phyloP scores from a whole-genome alignment of 2,888 invertebrate genomes.

The Hecatera dysodea region DNA sequence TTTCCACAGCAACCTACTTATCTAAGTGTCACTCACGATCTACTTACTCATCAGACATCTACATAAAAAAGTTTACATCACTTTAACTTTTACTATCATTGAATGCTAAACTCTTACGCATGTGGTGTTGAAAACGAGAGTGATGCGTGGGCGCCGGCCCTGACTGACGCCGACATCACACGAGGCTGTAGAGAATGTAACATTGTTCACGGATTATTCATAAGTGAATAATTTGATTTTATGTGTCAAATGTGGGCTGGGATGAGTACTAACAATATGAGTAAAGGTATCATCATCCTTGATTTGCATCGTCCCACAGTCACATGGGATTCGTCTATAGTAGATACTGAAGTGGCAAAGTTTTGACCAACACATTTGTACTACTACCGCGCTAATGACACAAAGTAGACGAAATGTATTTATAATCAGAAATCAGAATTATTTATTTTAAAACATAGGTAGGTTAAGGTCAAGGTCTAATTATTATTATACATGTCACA shows the following conservation, averaged over 20 bases:
- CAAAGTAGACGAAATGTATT: neutral
- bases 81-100: constrained; percentile 57
- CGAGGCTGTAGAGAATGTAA: constrained; percentile 56
- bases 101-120: constrained; percentile 56
- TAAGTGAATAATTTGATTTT: constrained; percentile 29
- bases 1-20: constrained; percentile 2
- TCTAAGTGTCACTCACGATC: constrained; percentile 12
- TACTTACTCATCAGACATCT: constrained; percentile 10
- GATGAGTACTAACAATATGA: constrained; percentile 7
- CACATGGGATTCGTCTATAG: neutral
- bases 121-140: constrained; percentile 77
- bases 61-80: constrained; percentile 30
- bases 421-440: no score
- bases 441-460: no score
- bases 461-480: no score
- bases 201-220: constrained; percentile 50
- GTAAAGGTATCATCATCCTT: constrained; percentile 2
- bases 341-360: neutral
- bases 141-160: constrained; percentile 73
- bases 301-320: neutral
- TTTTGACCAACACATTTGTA: neutral
- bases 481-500: no score
- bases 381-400: neutral
- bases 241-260: constrained; percentile 26
- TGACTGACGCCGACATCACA: constrained; percentile 66